Evolutionary conservation across 1,140 invertebrate species (phyloP), one percentile per base, ranked within the genome.

Genomic region (Belonocnema kinseyi): DNA sequence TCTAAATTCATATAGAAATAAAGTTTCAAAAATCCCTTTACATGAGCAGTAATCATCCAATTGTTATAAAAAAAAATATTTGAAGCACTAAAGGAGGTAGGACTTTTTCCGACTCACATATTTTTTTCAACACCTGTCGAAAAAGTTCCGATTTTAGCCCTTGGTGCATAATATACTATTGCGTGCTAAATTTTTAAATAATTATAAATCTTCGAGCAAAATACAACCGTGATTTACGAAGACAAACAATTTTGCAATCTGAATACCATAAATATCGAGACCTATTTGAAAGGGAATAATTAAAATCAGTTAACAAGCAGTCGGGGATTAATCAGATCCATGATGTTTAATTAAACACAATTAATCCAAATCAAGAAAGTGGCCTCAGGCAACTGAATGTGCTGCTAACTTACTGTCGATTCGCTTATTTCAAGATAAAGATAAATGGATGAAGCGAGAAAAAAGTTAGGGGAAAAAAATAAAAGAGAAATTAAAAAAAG

Each of bases 261-360:
- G 13, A 66, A 2, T 66, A 40, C 7, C 4, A 33, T 14, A 46
- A 33, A 66, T 66, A 46, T 66, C 33, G 26, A 66, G 61, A 40
- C 61, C 61, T 66, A 66, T 33, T 66, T 66, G 14, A 40, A 66
- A 66, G 46, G 14, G 33, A 40, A 66, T 66, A 66, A 66, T 66
- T 66, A 66, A 66, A 66, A 66, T 66, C 61, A 66, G 61, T 66
- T 66, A 66, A 66, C 61, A 66, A 66, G 61, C 33, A 40, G 26
- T 10, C 14, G 40, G 13, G 26, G 33, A 66, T 66, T 66, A 66
- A 66, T 66, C 61, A 66, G 61, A 66, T 40, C 33, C 61, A 66
- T 66, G 61, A n/a, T 46, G 61, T 66, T 46, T 40, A 66, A 66
- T 66, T 66, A 66, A 26, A 5, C 61, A 33, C 61, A 66, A 66